Conservation (phyloP, 2,888 invertebrate genomes). For the Axea sp. region DNA sequence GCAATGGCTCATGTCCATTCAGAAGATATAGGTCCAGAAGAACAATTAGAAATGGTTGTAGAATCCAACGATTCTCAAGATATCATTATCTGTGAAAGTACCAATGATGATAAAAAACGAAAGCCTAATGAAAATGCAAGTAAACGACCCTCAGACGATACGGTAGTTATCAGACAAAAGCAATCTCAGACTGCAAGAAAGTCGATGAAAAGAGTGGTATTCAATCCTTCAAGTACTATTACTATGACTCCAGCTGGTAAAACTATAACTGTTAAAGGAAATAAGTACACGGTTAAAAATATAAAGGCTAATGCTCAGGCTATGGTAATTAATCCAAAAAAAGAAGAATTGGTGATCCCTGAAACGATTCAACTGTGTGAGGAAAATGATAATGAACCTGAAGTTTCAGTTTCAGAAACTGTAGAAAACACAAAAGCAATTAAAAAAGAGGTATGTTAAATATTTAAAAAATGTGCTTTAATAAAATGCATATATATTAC, state of each 20-base stretch:
- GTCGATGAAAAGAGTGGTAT: slow-evolving; percentile 66
- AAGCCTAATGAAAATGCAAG: slow-evolving; percentile 9
- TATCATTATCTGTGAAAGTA: slow-evolving; percentile 49
- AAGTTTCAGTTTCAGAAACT: slow-evolving; percentile 9
- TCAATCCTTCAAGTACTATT: slow-evolving; percentile 67
- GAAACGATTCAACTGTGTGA: slow-evolving; percentile 32
- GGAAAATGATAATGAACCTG: slow-evolving; percentile 37
- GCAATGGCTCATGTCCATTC: slow-evolving; percentile 75
- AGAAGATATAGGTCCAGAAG: slow-evolving; percentile 69
- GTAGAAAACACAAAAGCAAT: slow-evolving; percentile 21
- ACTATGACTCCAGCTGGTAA: slow-evolving; percentile 70
- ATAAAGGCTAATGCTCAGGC: slow-evolving; percentile 65
- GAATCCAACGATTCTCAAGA: slow-evolving; percentile 65
- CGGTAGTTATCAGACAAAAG: slow-evolving; percentile 36
- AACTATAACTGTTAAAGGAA: slow-evolving; percentile 69
- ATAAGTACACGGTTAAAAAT: slow-evolving; percentile 70
- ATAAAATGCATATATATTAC: background rate
- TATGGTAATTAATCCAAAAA: slow-evolving; percentile 39
- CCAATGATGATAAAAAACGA: slow-evolving; percentile 18
- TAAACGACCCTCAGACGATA: slow-evolving; percentile 10
- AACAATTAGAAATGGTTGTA: slow-evolving; percentile 73
- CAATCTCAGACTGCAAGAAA: slow-evolving; percentile 63
- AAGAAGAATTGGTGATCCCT: slow-evolving; percentile 10
- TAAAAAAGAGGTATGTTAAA: slow-evolving; percentile 42
- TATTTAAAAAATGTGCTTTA: too few relatives aligned